A percentile compares a stretch with the other conserved stretches of the same genome.
phyloP scores from a whole-genome alignment of 2,797 vertebrate genomes.

The Phrynocephalus vlangalii region DNA sequence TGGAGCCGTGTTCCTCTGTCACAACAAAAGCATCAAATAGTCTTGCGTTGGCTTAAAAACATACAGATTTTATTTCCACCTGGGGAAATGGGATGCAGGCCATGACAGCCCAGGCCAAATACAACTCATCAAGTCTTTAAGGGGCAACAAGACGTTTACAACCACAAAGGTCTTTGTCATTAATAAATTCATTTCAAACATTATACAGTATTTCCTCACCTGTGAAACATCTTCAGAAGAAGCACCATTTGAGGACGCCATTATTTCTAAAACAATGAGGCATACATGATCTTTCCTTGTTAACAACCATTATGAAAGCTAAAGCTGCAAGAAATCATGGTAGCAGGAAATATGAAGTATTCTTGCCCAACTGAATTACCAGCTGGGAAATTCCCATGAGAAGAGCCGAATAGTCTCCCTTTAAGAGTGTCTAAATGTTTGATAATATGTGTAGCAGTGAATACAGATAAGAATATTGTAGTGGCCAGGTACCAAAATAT shows the following conservation, averaged over 20 bases:
- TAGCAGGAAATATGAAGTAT: neutral
- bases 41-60: no score
- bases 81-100: no score
- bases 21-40: no score
- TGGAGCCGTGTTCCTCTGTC: no score
- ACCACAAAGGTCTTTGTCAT: rapidly evolving
- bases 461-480: conserved; percentile 24
- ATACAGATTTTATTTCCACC: no score
- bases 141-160: no score
- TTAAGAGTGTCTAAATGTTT: neutral
- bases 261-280: rapidly evolving
- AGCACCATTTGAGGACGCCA: neutral
- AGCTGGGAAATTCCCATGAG: neutral
- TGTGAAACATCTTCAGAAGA: neutral
- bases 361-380: neutral
- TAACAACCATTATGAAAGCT: neutral
- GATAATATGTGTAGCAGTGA: rapidly evolving
- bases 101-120: no score
- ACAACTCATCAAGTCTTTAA: no score
- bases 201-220: neutral
- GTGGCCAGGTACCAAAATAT: neutral
- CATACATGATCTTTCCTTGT: neutral
- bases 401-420: neutral
- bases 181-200: neutral
- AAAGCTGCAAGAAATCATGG: neutral